Evolutionary conservation across 1,140 invertebrate species (phyloP).

Genomic region (Harlomillsia oculata): DNA sequence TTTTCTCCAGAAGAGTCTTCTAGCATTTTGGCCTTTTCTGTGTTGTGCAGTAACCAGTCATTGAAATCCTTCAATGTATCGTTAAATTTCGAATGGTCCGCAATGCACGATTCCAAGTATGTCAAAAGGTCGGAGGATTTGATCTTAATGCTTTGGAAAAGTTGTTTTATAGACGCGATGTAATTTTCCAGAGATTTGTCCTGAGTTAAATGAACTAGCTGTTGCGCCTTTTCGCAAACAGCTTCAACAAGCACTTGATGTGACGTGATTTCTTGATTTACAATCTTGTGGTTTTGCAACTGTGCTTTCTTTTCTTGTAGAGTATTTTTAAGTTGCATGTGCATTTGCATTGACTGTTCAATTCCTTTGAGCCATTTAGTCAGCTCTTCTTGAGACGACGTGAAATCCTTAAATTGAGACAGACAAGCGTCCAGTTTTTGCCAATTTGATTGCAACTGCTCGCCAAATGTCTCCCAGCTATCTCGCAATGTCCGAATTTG

Average conservation of each 20-base stretch:
- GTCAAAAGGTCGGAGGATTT: conserved; percentile 56
- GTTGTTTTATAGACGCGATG: conserved; percentile 74
- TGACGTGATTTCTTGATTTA: conserved; percentile 89
- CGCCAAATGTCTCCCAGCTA: conserved; percentile 76
- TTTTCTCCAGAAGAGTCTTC: conserved; percentile 72
- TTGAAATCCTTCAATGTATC: conserved; percentile 59
- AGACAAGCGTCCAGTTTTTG: conserved; percentile 80
- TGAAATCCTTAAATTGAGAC: conserved; percentile 78
- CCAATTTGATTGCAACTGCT: conserved; percentile 60
- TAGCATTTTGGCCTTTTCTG: conserved; percentile 62
- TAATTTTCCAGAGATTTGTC: conserved; percentile 76
- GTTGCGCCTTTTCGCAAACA: conserved; percentile 83
- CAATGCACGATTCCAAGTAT: conserved; percentile 73
- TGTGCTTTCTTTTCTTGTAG: conserved; percentile 89
- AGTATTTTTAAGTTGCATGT: conserved; percentile 79
- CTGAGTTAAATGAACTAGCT: conserved; percentile 77
- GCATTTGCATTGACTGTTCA: conserved; percentile 79
- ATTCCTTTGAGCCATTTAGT: conserved; percentile 87
- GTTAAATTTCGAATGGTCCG: conserved; percentile 71
- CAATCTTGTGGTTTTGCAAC: conserved; percentile 55
- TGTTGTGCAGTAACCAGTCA: conserved; percentile 67
- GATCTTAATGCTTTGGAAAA: conserved; percentile 54
- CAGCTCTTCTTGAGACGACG: conserved; percentile 75
- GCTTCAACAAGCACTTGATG: conserved; percentile 80
- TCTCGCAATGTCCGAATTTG: conserved; percentile 71